Conservation (phyloP, 2,797 vertebrate genomes). For the Dryobates pubescens region DNA sequence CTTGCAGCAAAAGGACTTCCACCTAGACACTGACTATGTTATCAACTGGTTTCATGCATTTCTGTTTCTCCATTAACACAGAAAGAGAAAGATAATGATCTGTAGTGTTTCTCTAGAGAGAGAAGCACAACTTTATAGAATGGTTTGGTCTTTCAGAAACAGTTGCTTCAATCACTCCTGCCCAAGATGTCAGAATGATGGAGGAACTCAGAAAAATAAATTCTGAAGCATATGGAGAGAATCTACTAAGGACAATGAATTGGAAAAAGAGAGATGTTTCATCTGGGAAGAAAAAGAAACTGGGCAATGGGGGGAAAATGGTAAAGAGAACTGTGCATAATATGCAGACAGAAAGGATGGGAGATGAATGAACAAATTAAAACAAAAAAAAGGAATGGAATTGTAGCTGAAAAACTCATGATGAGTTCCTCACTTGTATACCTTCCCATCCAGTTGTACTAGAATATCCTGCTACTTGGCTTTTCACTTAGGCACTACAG, state of each 20-base stretch:
- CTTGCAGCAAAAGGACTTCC: slow-evolving; percentile 18
- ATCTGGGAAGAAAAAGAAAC: slow-evolving; percentile 5
- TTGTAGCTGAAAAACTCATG: slow-evolving; percentile 17
- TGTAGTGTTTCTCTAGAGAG: background rate
- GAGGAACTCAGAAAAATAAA: background rate
- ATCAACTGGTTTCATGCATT: slow-evolving; percentile 4
- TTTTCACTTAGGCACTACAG: background rate
- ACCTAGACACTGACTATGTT: background rate
- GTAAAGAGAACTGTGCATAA: background rate
- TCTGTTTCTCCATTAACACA: slow-evolving; percentile 34
- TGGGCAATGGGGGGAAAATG: background rate
- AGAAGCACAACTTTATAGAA: background rate
- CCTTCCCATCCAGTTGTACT: background rate
- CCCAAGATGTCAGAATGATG: background rate
- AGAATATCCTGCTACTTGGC: background rate
- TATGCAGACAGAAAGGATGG: background rate
- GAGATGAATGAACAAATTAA: background rate
- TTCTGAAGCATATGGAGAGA: background rate
- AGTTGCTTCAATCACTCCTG: slow-evolving; percentile 9
- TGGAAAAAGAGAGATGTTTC: slow-evolving; percentile 29
- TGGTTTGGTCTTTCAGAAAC: slow-evolving; percentile 35
- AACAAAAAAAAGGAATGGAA: background rate
- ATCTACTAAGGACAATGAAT: background rate
- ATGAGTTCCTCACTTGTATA: background rate
- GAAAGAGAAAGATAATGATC: background rate